A percentile compares a stretch with the other conserved stretches of the same genome.
Evolutionary conservation across 1,140 invertebrate genomes (phyloP).

Genomic region (Drosophila ohnishii): DNA sequence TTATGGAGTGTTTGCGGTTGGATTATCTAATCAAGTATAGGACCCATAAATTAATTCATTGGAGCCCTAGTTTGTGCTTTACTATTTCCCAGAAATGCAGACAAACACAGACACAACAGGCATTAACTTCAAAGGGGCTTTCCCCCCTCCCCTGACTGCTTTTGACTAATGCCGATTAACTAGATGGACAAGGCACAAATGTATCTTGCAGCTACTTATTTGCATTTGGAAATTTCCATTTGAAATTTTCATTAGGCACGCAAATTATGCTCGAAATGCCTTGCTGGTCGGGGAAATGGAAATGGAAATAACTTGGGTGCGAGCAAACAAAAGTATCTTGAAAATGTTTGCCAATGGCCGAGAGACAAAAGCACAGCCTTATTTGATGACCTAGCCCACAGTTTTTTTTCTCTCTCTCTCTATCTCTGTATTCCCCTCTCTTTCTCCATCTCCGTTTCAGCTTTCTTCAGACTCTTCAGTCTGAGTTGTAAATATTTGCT

Average conservation of each 20-base stretch:
- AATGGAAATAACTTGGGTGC: conserved; percentile 12
- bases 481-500: conserved; percentile 55
- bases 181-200: conserved; percentile 26
- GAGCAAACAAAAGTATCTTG: conserved; percentile 43
- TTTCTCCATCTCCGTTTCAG: not conserved
- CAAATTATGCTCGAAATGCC: conserved; percentile 64
- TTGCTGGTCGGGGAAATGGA: conserved; percentile 11
- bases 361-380: conserved; percentile 32
- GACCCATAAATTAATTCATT: conserved; percentile 29
- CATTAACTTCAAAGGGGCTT: conserved; percentile 23
- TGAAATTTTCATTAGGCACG: conserved; percentile 62
- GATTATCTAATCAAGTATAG: conserved; percentile 46
- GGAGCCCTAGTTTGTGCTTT: not conserved
- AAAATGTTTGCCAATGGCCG: conserved; percentile 32
- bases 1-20: conserved; percentile 13
- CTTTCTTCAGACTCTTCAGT: conserved; percentile 21
- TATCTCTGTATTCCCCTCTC: too few relatives aligned
- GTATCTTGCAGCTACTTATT: conserved; percentile 46
- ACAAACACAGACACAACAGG: not conserved
- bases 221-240: conserved; percentile 53
- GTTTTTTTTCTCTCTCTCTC: not conserved
- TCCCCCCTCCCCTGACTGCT: not conserved
- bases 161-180: conserved; percentile 18
- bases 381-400: conserved; percentile 58
- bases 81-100: conserved; percentile 11